phyloP scores from a whole-genome alignment of 2,797 vertebrate species.

The Tapera naevia region DNA sequence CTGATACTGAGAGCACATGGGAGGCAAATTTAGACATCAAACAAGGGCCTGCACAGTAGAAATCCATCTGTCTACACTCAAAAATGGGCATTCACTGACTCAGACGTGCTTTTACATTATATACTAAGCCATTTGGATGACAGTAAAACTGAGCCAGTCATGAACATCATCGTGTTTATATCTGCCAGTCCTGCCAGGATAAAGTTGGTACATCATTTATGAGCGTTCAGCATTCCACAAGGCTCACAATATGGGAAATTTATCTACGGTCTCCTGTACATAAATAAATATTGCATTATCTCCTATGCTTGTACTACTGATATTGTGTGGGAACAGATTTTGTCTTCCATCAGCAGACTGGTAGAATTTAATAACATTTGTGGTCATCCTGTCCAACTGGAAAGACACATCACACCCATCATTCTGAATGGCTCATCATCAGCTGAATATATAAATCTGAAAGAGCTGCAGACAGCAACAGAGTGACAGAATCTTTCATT shows the following conservation, averaged over 20 bases:
- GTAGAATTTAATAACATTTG: conserved; percentile 67
- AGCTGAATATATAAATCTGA: conserved; percentile 53
- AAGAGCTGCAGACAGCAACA: conserved; percentile 42
- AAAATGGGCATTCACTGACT: conserved; percentile 57
- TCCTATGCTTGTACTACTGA: conserved; percentile 8
- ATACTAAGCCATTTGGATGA: conserved; percentile 57
- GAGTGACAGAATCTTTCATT: conserved; percentile 33
- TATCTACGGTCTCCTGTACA: conserved; percentile 38
- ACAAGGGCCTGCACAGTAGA: conserved; percentile 46
- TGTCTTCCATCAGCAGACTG: conserved; percentile 60
- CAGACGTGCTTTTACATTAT: conserved; percentile 42
- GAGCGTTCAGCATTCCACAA: conserved; percentile 40
- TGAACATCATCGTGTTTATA: conserved; percentile 40
- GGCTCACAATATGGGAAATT: conserved; percentile 62
- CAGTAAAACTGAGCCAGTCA: conserved; percentile 54
- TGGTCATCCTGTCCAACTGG: conserved; percentile 60
- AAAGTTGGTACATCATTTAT: conserved; percentile 65
- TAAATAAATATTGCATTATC: conserved; percentile 70
- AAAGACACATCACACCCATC: conserved; percentile 57
- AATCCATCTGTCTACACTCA: conserved; percentile 67
- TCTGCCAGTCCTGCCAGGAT: conserved; percentile 58
- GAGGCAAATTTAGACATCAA: conserved; percentile 64
- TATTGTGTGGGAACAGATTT: conserved; percentile 58
- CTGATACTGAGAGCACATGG: background rate
- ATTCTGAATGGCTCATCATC: conserved; percentile 45